These are phyloP conservation scores for Micronisus gabar DNA, from an alignment of 2,113 vertebrate genomes.

Conservation along the genomic window DNA sequence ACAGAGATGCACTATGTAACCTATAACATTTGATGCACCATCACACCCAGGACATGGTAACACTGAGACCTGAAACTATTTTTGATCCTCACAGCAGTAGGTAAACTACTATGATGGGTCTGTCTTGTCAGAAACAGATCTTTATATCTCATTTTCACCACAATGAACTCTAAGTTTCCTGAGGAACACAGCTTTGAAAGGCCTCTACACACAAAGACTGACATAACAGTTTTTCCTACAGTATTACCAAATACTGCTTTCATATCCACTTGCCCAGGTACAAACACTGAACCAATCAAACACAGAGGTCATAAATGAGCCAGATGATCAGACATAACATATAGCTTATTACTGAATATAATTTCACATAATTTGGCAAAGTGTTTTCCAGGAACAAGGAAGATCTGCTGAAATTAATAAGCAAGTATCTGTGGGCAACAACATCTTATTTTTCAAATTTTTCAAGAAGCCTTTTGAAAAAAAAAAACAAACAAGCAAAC, in stretches of 20 bases:
- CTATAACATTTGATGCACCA: accelerated
- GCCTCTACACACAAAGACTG: neutral
- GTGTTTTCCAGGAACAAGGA: neutral
- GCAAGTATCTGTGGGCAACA: neutral
- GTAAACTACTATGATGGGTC: neutral
- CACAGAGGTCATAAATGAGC: neutral
- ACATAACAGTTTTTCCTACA: neutral
- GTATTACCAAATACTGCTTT: neutral
- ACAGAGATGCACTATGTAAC: neutral
- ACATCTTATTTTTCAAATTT: neutral
- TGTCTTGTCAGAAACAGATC: neutral
- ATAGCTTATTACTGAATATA: neutral
- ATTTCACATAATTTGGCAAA: neutral
- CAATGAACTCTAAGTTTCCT: neutral
- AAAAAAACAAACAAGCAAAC: neutral
- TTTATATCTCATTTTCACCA: neutral
- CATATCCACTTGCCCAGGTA: neutral
- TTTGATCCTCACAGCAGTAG: neutral
- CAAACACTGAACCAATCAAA: neutral
- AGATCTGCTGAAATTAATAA: neutral
- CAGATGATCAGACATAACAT: neutral
- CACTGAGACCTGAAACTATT: neutral
- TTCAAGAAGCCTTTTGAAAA: neutral
- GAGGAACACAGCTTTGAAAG: neutral
- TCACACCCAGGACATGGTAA: neutral